These are phyloP conservation scores for Peucedramus taeniatus DNA, from an alignment of 2,113 vertebrate species.

Conservation along the genomic window DNA sequence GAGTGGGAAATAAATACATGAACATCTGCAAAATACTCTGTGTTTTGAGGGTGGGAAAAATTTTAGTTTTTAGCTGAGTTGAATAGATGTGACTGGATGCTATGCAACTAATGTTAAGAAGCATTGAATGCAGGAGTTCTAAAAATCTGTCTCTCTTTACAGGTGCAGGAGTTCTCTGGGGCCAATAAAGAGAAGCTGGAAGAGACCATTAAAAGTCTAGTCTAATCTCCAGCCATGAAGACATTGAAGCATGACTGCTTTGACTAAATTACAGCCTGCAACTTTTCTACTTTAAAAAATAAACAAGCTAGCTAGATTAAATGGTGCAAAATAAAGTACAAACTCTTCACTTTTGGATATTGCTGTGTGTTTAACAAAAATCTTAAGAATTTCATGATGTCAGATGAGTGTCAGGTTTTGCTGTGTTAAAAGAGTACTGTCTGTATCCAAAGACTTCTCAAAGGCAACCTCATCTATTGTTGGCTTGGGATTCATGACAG, in stretches of 20 bases:
- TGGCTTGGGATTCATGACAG: neutral
- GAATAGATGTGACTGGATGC: neutral
- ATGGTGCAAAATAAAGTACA: slow-evolving; percentile 69
- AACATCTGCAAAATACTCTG: neutral
- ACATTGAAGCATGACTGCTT: slow-evolving; percentile 21
- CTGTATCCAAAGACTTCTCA: neutral
- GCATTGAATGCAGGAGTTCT: neutral
- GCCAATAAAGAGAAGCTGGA: slow-evolving; percentile 79
- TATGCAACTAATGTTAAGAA: neutral
- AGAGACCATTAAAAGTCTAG: slow-evolving; percentile 68
- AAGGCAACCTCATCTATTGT: neutral
- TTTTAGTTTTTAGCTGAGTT: neutral
- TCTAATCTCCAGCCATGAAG: slow-evolving; percentile 34
- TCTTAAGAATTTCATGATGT: neutral
- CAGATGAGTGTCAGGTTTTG: neutral
- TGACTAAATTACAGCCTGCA: slow-evolving; percentile 41
- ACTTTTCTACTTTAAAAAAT: slow-evolving; percentile 65
- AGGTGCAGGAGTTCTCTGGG: slow-evolving; percentile 79
- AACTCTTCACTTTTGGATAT: neutral
- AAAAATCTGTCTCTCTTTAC: slow-evolving; percentile 9
- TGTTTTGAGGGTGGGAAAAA: neutral
- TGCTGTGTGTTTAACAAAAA: neutral
- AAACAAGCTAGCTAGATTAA: slow-evolving; percentile 36
- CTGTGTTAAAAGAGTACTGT: neutral
- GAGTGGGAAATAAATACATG: neutral